These are phyloP conservation scores for Lepeophtheirus nordmannii DNA, from an alignment of 2,888 invertebrate species.

Conservation along the genomic window DNA sequence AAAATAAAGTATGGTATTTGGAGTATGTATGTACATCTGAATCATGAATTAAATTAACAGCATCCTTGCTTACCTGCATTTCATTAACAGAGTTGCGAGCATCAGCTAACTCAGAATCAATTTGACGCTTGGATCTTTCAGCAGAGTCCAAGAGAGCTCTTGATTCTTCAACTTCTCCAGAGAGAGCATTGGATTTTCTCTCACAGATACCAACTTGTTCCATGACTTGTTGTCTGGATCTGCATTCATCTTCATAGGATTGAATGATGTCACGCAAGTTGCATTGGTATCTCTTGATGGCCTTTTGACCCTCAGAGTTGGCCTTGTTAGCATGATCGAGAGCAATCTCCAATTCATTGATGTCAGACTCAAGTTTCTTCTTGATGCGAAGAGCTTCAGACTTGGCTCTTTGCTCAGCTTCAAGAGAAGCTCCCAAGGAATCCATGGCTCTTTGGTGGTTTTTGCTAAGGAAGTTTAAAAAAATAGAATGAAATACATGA, in stretches of 20 bases:
- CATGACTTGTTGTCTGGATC: not conserved
- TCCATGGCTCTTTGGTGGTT: conserved; percentile 33
- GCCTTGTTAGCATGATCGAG: conserved; percentile 42
- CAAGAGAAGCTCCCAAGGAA: conserved; percentile 44
- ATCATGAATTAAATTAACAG: conserved; percentile 67
- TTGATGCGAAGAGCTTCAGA: conserved; percentile 82
- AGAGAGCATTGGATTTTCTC: conserved; percentile 38
- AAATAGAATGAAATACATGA: not conserved
- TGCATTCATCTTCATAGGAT: conserved; percentile 19
- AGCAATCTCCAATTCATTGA: conserved; percentile 55
- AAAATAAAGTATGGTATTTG: not conserved
- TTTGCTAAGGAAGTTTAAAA: conserved; percentile 15
- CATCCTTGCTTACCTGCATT: conserved; percentile 40
- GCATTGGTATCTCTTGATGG: conserved; percentile 13
- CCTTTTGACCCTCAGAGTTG: conserved; percentile 34
- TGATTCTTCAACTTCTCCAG: conserved; percentile 42
- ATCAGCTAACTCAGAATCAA: conserved; percentile 36
- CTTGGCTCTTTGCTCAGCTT: conserved; percentile 37
- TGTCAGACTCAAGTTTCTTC: conserved; percentile 99
- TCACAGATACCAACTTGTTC: conserved; percentile 34
- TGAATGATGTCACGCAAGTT: conserved; percentile 8
- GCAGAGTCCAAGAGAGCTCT: conserved; percentile 37
- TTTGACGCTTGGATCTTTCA: conserved; percentile 17
- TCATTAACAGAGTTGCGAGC: conserved; percentile 15
- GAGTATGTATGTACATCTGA: no score